Evolutionary conservation across 1,140 invertebrate genomes (phyloP).

Genomic region (Dufourea novaeangliae): DNA sequence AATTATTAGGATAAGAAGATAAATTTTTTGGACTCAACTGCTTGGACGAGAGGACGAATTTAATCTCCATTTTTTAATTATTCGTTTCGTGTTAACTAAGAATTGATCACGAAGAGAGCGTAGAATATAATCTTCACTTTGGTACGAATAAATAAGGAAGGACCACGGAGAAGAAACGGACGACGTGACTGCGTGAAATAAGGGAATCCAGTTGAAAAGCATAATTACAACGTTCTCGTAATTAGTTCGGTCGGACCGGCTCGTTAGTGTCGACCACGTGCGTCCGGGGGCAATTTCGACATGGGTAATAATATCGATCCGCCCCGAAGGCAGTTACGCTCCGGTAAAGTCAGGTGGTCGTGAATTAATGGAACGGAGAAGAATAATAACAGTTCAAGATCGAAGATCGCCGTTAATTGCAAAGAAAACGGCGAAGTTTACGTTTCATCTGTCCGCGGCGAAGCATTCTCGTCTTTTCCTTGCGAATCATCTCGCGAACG

Average conservation of each 20-base stretch:
- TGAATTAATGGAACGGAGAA: constrained; percentile 43
- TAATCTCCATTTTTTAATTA: too few relatives aligned
- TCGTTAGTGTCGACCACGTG: constrained; percentile 46
- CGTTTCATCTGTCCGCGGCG: constrained; percentile 30
- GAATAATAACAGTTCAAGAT: constrained; percentile 46
- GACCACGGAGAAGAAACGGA: background rate
- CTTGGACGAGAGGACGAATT: too few relatives aligned
- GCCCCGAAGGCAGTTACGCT: constrained; percentile 11
- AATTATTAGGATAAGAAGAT: too few relatives aligned
- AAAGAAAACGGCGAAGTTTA: constrained; percentile 48
- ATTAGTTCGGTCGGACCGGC: constrained; percentile 48
- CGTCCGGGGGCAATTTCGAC: constrained; percentile 40
- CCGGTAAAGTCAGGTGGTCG: constrained; percentile 16
- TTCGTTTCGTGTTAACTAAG: too few relatives aligned
- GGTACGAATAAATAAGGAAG: background rate
- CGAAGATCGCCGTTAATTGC: constrained; percentile 53
- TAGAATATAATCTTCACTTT: too few relatives aligned
- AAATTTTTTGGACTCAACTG: too few relatives aligned
- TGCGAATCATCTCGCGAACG: background rate
- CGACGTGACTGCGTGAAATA: constrained; percentile 3
- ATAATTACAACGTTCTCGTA: constrained; percentile 47
- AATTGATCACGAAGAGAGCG: too few relatives aligned
- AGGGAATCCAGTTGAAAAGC: constrained; percentile 1
- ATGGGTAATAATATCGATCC: constrained; percentile 48
- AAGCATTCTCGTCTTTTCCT: background rate